Percentiles rank a stretch among this genome's conserved stretches.
These are phyloP conservation scores for Cyprinodon variegatus DNA, from an alignment of 2,113 vertebrate genomes.

Conservation along the genomic window DNA sequence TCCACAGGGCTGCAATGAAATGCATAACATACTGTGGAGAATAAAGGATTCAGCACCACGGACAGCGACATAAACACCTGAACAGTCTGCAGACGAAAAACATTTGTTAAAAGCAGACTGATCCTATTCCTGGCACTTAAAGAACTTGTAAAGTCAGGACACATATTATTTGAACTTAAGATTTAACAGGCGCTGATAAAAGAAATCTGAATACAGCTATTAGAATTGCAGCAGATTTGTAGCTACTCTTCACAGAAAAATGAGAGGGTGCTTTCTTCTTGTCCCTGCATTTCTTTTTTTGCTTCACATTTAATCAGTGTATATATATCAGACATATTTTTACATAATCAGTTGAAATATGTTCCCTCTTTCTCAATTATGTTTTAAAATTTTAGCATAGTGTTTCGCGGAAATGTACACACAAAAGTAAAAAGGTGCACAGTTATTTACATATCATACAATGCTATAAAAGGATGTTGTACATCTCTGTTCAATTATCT, in stretches of 20 bases:
- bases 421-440: too few relatives aligned
- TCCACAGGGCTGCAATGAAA: neutral
- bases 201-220: neutral
- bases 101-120: neutral
- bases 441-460: too few relatives aligned
- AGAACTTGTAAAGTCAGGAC: neutral
- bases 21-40: neutral
- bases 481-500: neutral
- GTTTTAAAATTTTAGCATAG: neutral
- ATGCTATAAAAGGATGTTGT: neutral
- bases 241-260: neutral
- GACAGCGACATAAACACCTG: constrained; percentile 59
- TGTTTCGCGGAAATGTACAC: too few relatives aligned
- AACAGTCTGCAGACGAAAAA: constrained; percentile 7
- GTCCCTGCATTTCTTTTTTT: neutral
- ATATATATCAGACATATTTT: neutral
- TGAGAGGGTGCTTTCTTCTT: neutral
- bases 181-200: neutral
- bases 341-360: neutral
- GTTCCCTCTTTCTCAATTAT: neutral
- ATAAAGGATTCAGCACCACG: constrained; percentile 70
- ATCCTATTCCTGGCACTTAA: neutral
- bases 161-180: neutral
- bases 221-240: neutral
- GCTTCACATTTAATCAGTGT: neutral